Base-by-base conservation (phyloP, 2,113 vertebrate genomes). In the Ginglymostoma cirratum region DNA sequence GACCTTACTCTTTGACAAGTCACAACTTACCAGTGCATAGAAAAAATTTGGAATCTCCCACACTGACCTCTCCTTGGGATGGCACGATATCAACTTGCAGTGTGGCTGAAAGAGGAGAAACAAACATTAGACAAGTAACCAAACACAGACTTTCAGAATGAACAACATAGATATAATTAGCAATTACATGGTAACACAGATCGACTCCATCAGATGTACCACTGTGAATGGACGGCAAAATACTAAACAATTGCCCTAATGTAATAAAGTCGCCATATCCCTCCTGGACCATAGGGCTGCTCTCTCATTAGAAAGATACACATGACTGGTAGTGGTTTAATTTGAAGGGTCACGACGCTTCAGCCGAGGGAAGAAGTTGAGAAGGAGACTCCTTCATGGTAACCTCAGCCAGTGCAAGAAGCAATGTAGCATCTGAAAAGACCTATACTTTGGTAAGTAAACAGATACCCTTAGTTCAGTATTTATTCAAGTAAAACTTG, bases 31-130 rank as follows among this genome's bases (percentile, higher is more conserved):
- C 99, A 98, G 99, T 98, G 95, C 99, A 99, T 96, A 99, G 96
- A 98, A 99, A 99, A 98, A 99, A 99, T 96, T 99, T 99, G 89
- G 99, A 99, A 89, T 99, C 99, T 97, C 99, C 99, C 6, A 99
- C 98, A 93, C 99, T 99, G 97, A 99, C 99, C 97, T 99, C 99
- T 10, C 99, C 99, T 96, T 99, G 98, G 85, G 98, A 98, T 30
- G 99, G 99, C 96, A 97, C 98, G 92, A 99, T 99, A 97, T 98
- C 98, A 97, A 99, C 99, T 96, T 99, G 98, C 96, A 99, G 98
- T 96, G 98, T 98, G 96, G 98, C 99, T 99, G 96, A 2, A 97
- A 97, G 65, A 96, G 95, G 97, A 95, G 96, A 95, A 96, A 89
- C 96, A 96, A 61, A 94, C n/a, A 7, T 76, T 42, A 95, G 69